phyloP scores from a whole-genome alignment of 2,113 vertebrate species.

The Haliaeetus leucogaster region DNA sequence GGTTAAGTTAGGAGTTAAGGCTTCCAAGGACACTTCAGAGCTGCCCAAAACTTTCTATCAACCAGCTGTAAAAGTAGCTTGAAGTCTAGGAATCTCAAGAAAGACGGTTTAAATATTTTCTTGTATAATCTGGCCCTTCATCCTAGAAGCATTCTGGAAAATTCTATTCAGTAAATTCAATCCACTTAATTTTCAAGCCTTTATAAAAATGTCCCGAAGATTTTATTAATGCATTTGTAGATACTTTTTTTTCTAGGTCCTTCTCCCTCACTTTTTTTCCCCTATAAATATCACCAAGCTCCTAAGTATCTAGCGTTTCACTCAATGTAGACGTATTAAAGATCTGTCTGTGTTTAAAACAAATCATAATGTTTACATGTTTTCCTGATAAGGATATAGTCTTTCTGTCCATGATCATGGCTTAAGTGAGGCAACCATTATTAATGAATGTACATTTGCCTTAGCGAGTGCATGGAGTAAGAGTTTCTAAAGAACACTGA shows the following conservation, averaged over 20 bases:
- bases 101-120: neutral
- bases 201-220: neutral
- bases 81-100: neutral
- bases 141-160: neutral
- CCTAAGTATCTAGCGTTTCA: slow-evolving; percentile 41
- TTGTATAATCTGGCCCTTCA: neutral
- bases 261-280: slow-evolving; percentile 6
- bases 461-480: neutral
- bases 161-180: neutral
- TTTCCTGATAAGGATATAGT: slow-evolving; percentile 57
- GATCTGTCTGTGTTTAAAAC: slow-evolving; percentile 53
- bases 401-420: slow-evolving; percentile 52
- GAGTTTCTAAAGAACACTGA: slow-evolving; percentile 47
- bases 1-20: neutral
- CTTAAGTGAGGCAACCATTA: slow-evolving; percentile 68
- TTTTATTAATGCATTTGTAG: neutral
- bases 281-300: slow-evolving; percentile 12
- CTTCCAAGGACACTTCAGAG: neutral
- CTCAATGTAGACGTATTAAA: slow-evolving; percentile 49
- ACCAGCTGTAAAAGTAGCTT: neutral
- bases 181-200: neutral
- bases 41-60: neutral
- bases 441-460: slow-evolving; percentile 71
- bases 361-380: slow-evolving; percentile 59
- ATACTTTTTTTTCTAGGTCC: neutral